A percentile compares a stretch with the other conserved stretches of the same genome.
phyloP scores from a whole-genome alignment of 2,797 vertebrate genomes.

The Macropodus opercularis region DNA sequence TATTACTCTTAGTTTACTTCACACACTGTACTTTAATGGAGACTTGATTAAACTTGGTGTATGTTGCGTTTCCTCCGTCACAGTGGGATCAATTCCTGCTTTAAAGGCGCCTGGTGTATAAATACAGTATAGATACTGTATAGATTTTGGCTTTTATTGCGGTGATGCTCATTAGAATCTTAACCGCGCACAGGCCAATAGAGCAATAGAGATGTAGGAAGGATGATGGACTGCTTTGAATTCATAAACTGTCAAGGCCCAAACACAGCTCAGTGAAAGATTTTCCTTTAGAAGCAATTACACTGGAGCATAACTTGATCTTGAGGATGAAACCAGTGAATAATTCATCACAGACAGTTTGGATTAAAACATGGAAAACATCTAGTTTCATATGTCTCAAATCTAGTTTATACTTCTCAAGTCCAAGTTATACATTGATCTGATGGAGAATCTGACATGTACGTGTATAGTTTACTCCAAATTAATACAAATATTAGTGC shows the following conservation, averaged over 20 bases:
- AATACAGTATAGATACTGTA: conserved; percentile 8
- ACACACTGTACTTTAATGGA: conserved; percentile 35
- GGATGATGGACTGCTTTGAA: conserved; percentile 42
- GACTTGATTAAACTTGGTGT: conserved; percentile 34
- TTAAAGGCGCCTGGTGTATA: conserved; percentile 17
- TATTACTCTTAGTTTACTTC: conserved; percentile 16
- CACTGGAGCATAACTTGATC: conserved; percentile 48
- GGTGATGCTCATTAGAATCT: conserved; percentile 33
- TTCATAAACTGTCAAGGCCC: conserved; percentile 42
- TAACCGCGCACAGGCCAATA: conserved; percentile 26
- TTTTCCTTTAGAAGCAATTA: conserved; percentile 43
- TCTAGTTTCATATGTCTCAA: conserved; percentile 1
- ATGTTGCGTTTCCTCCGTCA: conserved; percentile 12
- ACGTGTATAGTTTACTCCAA: background rate
- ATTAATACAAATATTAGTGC: too few relatives aligned
- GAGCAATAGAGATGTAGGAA: conserved; percentile 35
- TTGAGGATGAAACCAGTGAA: conserved; percentile 39
- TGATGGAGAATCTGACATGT: background rate
- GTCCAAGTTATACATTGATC: conserved; percentile 14
- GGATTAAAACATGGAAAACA: conserved; percentile 18
- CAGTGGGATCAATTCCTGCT: conserved; percentile 14
- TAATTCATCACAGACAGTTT: conserved; percentile 37
- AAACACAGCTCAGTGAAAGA: conserved; percentile 30
- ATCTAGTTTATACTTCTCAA: conserved; percentile 3
- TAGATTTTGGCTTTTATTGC: conserved; percentile 29